Evolutionary conservation across 1,140 invertebrate species (phyloP).

Genomic region (Daktulosphaira vitifoliae): DNA sequence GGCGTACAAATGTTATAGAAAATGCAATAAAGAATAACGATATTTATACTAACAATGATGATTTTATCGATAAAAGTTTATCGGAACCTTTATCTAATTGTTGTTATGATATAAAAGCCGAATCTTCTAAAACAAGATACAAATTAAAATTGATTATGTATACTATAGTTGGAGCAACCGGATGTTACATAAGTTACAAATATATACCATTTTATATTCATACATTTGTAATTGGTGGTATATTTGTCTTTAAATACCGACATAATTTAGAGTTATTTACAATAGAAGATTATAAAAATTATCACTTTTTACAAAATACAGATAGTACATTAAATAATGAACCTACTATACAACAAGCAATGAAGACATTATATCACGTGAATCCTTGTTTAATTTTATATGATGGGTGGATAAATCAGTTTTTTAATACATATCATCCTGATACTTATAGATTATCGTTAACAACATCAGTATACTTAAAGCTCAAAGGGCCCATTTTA

Average conservation of each 20-base stretch:
- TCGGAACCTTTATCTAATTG: not conserved
- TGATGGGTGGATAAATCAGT: slow-evolving; percentile 83
- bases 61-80: not conserved
- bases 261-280: not conserved
- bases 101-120: too few relatives aligned
- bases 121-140: not conserved
- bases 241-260: slow-evolving; percentile 11
- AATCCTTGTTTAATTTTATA: slow-evolving; percentile 13
- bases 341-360: not conserved
- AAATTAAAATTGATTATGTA: slow-evolving; percentile 9
- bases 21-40: not conserved
- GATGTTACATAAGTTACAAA: slow-evolving; percentile 17
- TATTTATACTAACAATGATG: slow-evolving; percentile 6
- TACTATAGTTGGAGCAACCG: not conserved
- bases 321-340: slow-evolving; percentile 5
- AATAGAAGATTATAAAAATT: slow-evolving; percentile 6
- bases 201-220: slow-evolving; percentile 11
- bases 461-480: slow-evolving; percentile 75
- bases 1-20: slow-evolving; percentile 1
- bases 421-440: slow-evolving; percentile 60
- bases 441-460: slow-evolving; percentile 74
- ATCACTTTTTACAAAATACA: not conserved
- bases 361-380: slow-evolving; percentile 17
- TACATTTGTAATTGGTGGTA: slow-evolving; percentile 17
- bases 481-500: slow-evolving; percentile 64